A percentile compares a stretch with the other conserved stretches of the same genome.
These are phyloP conservation scores for Lophochroa leadbeateri DNA, from an alignment of 2,113 vertebrate genomes.

Conservation along the genomic window DNA sequence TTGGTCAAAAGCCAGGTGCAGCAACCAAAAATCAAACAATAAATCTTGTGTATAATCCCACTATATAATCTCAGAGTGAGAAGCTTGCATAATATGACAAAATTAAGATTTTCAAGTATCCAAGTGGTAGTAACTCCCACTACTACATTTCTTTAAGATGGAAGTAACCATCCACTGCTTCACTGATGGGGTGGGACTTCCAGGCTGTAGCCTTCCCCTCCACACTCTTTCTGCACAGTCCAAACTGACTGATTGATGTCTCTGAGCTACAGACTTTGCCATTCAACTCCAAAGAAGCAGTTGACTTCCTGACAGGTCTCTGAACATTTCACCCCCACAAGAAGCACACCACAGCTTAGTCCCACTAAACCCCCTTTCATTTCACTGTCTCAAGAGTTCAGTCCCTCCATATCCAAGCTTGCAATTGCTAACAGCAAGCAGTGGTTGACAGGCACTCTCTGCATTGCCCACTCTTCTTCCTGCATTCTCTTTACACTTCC, in stretches of 20 bases:
- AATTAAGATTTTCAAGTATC: background rate
- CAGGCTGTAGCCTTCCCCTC: background rate
- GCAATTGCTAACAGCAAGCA: accelerated
- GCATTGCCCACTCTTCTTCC: background rate
- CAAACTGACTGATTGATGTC: too few relatives aligned
- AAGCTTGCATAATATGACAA: background rate
- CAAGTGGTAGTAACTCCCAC: background rate
- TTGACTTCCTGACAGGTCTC: background rate
- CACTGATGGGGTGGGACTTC: background rate
- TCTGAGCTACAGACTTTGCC: background rate
- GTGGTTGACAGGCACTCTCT: background rate
- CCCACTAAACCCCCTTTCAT: accelerated
- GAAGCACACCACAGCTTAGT: background rate
- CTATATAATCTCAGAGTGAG: background rate
- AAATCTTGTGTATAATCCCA: background rate
- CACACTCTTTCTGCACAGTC: background rate
- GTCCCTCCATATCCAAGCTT: background rate
- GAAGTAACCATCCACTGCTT: background rate
- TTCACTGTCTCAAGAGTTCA: background rate
- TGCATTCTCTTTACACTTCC: background rate
- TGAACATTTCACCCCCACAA: background rate
- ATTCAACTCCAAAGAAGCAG: background rate
- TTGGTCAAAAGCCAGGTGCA: background rate
- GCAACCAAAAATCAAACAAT: background rate
- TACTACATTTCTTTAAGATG: background rate